Conservation (phyloP, 2,888 invertebrate genomes). For the Antheraea assamensis region DNA sequence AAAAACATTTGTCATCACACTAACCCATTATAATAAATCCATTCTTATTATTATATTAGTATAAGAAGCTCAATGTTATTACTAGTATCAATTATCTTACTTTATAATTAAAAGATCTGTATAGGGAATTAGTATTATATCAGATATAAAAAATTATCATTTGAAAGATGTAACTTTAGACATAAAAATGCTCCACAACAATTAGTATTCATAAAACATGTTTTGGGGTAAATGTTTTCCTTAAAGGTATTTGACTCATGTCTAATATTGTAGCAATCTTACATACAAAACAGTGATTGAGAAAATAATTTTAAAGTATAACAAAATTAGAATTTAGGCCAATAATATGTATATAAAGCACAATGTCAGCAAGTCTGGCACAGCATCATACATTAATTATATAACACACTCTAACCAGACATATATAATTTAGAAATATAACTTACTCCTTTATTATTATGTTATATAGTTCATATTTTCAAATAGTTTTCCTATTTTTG, state of each 20-base stretch:
- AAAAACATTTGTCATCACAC: no score
- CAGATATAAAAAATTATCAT: not conserved
- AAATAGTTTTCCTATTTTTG: not conserved
- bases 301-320: slow-evolving; percentile 17
- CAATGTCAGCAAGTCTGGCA: slow-evolving; percentile 48
- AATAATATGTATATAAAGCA: slow-evolving; percentile 30
- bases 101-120: not conserved
- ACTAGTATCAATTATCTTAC: not conserved
- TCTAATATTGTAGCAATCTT: not conserved
- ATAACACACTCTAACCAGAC: slow-evolving; percentile 17
- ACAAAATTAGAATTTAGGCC: slow-evolving; percentile 41
- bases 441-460: not conserved
- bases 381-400: slow-evolving; percentile 31
- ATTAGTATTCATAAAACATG: not conserved
- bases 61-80: not conserved
- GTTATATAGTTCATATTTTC: not conserved
- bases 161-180: not conserved
- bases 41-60: not conserved
- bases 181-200: no score
- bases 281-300: not conserved
- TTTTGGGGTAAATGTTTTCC: not conserved
- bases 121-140: not conserved
- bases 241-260: not conserved
- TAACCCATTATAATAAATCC: not conserved
- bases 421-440: not conserved